Base-by-base conservation (phyloP, 1,140 invertebrate species). In the Drosophila pandora region DNA sequence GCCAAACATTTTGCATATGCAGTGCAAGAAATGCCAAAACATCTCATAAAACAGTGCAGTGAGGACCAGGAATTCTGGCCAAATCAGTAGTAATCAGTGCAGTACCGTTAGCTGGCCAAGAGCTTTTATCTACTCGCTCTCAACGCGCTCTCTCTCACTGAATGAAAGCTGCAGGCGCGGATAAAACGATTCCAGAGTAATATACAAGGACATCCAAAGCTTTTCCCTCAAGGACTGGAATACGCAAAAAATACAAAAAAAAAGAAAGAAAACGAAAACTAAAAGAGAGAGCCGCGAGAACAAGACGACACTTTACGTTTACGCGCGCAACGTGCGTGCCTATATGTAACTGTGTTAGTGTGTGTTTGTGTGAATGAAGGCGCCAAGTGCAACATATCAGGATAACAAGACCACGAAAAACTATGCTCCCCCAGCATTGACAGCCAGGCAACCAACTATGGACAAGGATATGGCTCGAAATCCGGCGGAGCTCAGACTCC, bases 371-470 rank as follows among this genome's bases (percentile, higher is more conserved):
- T 88, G 83, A 88, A 83, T 80, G 79, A 82, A 76, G 79, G 75
- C 72, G 63, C 72, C 71, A 89, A 88, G 74, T 85, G 82, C 82
- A 88, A 83, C 84, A 88, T 87, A 87, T 87, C 83, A 77, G 47
- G 43, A 54, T 55, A 48, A 43, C 30, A 58, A 41, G 25, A 47
- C 34, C 43, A 54, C 45, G 41, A 41, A 28, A 48, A 74, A 62
- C 65, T 74, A 85, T 85, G 81, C 61, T 70, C 52, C 62, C 61
- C 70, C 32, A 49, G 49, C 67, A 63, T 83, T 87, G 82, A 88
- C 74, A 71, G 70, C 55, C 37, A 43, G 56, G 58, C 72, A 56
- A 50, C 59, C 68, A 48, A 53, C 52, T 56, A 85, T 82, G 78
- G 74, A 77, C 45, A 72, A 52, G 63, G 68, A 59, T 37, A 28